Base-by-base conservation (phyloP, 2,797 vertebrate genomes). In the Dendrocincla fuliginosa region DNA sequence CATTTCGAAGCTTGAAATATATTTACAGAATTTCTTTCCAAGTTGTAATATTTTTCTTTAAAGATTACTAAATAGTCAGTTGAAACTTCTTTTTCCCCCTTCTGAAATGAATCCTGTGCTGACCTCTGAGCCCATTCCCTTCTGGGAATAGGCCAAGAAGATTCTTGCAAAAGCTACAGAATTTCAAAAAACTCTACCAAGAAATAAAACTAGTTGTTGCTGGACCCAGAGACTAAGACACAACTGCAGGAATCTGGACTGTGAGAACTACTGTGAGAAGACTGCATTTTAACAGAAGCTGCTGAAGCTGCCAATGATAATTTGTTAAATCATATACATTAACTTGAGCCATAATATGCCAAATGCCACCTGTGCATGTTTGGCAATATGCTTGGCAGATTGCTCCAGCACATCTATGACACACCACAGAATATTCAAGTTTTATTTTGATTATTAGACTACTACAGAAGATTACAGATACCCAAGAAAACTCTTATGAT, bases 91-190 rank as follows among this genome's bases (percentile, higher is more conserved):
- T 49, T 41, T 41, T 2, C 59, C 46, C 73, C 13, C 35, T 86
- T 64, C 86, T 77, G 65, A 73, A 93, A 92, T 1, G 27, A 92
- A 83, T 94, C 88, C 81, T 67, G 42, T 28, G 24, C 37, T 90
- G 86, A 95, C 81, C 87, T 89, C 84, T 94, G 93, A 97, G 74
- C 67, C 78, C 81, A 87, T 93, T 93, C 69, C 25, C 79, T 86
- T 80, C 83, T 83, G 76, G 89, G 84, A 90, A 91, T 35, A 74
- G 11, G 88, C 84, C 81, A 94, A 74, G 44, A 67, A 10, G 5
- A 47, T 84, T 86, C 78, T 95, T 95, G 74, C 91, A 97, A 95
- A 94, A 95, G 78, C 78, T 88, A 80, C 41, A 94, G 82, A 91
- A 92, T 92, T 89, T 94, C 70, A 94, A 22, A 28, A 28, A 68